Evolutionary conservation across 2,888 invertebrate genomes (phyloP), one percentile per base, ranked within the genome.

Genomic region (Andrena chrysosceles): DNA sequence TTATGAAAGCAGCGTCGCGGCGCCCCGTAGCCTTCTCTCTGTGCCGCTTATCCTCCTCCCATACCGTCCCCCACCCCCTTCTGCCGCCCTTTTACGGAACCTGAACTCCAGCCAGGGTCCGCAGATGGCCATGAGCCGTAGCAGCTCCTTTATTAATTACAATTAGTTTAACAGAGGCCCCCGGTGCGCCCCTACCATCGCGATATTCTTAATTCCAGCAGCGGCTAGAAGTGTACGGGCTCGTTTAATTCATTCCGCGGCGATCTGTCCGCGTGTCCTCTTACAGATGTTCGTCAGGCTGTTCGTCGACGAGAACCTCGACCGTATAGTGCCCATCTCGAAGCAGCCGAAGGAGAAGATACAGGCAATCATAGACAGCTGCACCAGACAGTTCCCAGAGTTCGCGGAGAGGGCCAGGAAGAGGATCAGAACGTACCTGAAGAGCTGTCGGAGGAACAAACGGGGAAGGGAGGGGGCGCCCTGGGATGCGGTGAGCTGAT

Each of bases 291-390:
- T 99, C 94, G 99, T 99, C 83, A 96, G 99, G 59, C 95, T 99
- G 81, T 99, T 99, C 94, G 99, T 99, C 83, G 99, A 99, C 94
- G 99, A 99, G 95, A 99, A 99, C 93, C 95, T 99, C 90, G 99
- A 99, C 94, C 96, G 99, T 92, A 98, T 98, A 95, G 98, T 99
- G 77, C 99, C 99, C 77, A 99, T 99, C 92, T 99, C 99, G 71
- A 98, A 99, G 93, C 99, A 99, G 94, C 99, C 99, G 8, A 99
- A 99, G 94, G 99, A 99, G 94, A 99, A 99, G 95, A 98, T 99
- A 89, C 99, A 99, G 93, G 99, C 99, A 26, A 99, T 99, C 93
- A 98, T 99, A 85, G 99, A 99, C 94, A 99, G 99, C 26, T 99
- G 99, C 95, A 98, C 98, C 84, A 95, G 99, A 90, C 99, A 99